Evolutionary conservation across 1,140 invertebrate genomes (phyloP), one percentile per base, ranked within the genome.

Genomic region (Lordiphosa clarofinis): DNA sequence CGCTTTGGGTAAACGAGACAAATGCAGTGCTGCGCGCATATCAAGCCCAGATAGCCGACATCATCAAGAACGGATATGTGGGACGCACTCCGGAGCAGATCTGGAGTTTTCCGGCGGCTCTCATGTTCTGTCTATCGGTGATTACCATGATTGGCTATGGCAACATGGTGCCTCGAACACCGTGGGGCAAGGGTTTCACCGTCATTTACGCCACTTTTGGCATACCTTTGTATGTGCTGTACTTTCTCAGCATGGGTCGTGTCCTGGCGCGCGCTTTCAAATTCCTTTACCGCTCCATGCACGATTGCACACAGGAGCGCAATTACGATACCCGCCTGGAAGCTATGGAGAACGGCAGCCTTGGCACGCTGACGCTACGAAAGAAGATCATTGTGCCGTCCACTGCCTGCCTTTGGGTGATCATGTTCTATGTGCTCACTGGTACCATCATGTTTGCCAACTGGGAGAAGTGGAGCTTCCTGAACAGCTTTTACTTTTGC

Each of bases 81-180:
- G 94, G 94, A 4, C 89, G 94, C 31, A 92, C 93, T 19, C 91
- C 92, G 2, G 89, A 92, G 24, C 92, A 95, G 47, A 92, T 94
- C 39, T 96, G 95, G 95, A 94, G 94, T 0, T 96, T 96, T 66
- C 94, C 96, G 0, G 94, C 95, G 0, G 94, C 95, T 0, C 87
- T 97, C 3, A 96, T 97, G 95, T 97, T 94, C 79, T 96, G 94
- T 21, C 87, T 96, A 0, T 96, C 95, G 11, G 93, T 96, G 1
- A 96, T 97, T 76, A 96, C 96, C 3, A 97, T 97, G 95, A 96
- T 97, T 66, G 97, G 97, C 1, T 99, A 98, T 89, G 98, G 98
- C 0, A 97, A 98, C 89, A 93, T 98, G 79, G 94, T 97, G 4
- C 97, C 97, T 0, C 94, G 94, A 76, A 99, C 97, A 0, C 90